These are phyloP conservation scores for Planiliza haematocheilus DNA, from an alignment of 2,113 vertebrate species.

Conservation along the genomic window DNA sequence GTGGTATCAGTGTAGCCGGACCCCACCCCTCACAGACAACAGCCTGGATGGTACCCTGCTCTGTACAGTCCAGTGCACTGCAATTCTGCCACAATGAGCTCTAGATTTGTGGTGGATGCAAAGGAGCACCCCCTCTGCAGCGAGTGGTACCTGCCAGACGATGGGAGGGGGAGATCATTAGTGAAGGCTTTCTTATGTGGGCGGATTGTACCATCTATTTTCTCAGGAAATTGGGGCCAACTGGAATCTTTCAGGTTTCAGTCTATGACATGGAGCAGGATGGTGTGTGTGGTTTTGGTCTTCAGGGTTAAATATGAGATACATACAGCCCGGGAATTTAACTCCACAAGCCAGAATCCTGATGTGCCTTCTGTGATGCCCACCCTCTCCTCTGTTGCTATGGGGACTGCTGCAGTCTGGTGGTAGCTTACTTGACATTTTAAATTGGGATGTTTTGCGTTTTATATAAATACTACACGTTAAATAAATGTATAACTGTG, in stretches of 20 bases:
- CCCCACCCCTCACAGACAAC: conserved; percentile 85
- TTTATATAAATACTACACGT: neutral
- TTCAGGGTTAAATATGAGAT: conserved; percentile 5
- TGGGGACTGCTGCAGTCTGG: conserved; percentile 84
- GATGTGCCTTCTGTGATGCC: conserved; percentile 45
- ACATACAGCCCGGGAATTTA: neutral
- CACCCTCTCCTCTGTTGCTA: conserved; percentile 82
- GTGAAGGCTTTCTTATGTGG: conserved; percentile 53
- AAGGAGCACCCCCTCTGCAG: conserved; percentile 65
- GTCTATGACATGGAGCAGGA: neutral
- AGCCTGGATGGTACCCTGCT: conserved; percentile 81
- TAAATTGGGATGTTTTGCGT: neutral
- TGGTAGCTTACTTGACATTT: conserved; percentile 49
- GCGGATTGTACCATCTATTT: conserved; percentile 76
- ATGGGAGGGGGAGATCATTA: conserved; percentile 55
- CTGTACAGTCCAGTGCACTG: conserved; percentile 81
- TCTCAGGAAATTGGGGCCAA: conserved; percentile 37
- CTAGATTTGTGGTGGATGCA: conserved; percentile 72
- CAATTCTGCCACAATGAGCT: conserved; percentile 82
- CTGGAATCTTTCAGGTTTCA: conserved; percentile 31
- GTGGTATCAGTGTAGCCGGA: conserved; percentile 79
- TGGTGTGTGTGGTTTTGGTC: neutral
- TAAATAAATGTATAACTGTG: neutral
- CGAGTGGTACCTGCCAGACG: conserved; percentile 81
- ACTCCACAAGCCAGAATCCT: neutral